These are phyloP conservation scores for Drosophila albomicans DNA, from an alignment of 1,140 invertebrate species.

Conservation along the genomic window DNA sequence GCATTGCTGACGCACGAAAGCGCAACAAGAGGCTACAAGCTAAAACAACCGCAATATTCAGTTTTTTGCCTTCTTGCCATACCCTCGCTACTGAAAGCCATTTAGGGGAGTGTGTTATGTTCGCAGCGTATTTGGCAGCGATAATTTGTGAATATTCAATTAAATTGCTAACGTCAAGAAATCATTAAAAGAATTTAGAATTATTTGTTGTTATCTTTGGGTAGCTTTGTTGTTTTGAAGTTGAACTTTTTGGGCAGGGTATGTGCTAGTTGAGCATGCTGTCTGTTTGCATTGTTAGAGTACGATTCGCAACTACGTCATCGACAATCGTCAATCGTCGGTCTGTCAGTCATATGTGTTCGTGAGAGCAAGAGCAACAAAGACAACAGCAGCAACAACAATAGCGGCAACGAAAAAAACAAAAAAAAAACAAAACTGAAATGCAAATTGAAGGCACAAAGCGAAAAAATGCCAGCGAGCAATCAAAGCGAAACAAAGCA, in stretches of 20 bases:
- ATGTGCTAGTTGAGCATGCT: background rate
- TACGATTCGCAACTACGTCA: constrained; percentile 31
- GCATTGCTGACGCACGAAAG: constrained; percentile 40
- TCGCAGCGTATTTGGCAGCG: background rate
- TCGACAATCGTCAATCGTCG: constrained; percentile 21
- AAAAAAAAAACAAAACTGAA: constrained; percentile 49
- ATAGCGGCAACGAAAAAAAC: background rate
- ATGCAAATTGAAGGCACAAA: constrained; percentile 80
- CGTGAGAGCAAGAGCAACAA: constrained; percentile 7
- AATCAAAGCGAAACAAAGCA: constrained; percentile 72
- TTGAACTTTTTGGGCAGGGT: background rate
- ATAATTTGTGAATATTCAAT: background rate
- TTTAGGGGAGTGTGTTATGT: background rate
- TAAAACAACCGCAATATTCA: constrained; percentile 20
- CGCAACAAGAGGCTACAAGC: constrained; percentile 24
- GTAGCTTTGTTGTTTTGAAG: no score
- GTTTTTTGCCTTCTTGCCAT: constrained; percentile 16
- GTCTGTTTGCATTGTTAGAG: background rate
- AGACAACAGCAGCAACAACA: constrained; percentile 23
- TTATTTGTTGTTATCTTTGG: no score
- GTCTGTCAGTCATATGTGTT: constrained; percentile 23
- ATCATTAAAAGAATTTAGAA: no score
- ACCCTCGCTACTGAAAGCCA: constrained; percentile 13
- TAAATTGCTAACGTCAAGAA: background rate
- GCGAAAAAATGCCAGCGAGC: constrained; percentile 64